Percentiles rank a stretch among this genome's conserved stretches.
Conservation (phyloP, 2,888 invertebrate genomes). For the Epinotia ramella region DNA sequence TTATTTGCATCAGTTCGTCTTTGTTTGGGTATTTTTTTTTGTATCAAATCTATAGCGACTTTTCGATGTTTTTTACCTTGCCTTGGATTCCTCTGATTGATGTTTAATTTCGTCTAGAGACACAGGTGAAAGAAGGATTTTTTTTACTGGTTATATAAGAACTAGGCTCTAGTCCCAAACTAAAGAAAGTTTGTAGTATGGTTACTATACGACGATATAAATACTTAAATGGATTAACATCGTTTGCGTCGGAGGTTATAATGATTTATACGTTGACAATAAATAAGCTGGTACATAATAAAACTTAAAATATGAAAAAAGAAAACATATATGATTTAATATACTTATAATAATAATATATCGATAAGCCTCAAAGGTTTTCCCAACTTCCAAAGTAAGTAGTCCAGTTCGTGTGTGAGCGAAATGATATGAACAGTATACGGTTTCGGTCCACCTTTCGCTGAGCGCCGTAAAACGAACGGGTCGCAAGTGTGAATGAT, state of each 20-base stretch:
- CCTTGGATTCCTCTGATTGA: neutral
- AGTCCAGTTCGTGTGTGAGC: constrained; percentile 44
- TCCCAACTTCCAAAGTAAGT: constrained; percentile 44
- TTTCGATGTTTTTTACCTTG: neutral
- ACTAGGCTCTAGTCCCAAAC: too few relatives aligned
- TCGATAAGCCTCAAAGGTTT: neutral
- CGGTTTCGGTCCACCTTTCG: constrained; percentile 50
- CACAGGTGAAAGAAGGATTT: neutral
- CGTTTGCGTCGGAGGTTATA: too few relatives aligned
- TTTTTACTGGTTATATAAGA: too few relatives aligned
- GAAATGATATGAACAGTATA: constrained; percentile 51
- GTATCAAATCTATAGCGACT: neutral
- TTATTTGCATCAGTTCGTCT: neutral
- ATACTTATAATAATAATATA: neutral
- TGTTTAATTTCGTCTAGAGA: neutral
- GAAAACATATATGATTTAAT: neutral
- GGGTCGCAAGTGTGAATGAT: constrained; percentile 61
- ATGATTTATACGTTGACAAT: too few relatives aligned
- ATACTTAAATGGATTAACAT: too few relatives aligned
- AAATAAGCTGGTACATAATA: too few relatives aligned
- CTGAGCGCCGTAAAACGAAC: constrained; percentile 54
- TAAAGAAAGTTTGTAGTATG: too few relatives aligned
- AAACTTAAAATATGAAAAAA: neutral
- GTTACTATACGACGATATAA: too few relatives aligned
- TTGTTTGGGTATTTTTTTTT: neutral